These are phyloP conservation scores for Peromyscus maniculatus DNA, from an alignment of 2,113 vertebrate species.

Conservation along the genomic window DNA sequence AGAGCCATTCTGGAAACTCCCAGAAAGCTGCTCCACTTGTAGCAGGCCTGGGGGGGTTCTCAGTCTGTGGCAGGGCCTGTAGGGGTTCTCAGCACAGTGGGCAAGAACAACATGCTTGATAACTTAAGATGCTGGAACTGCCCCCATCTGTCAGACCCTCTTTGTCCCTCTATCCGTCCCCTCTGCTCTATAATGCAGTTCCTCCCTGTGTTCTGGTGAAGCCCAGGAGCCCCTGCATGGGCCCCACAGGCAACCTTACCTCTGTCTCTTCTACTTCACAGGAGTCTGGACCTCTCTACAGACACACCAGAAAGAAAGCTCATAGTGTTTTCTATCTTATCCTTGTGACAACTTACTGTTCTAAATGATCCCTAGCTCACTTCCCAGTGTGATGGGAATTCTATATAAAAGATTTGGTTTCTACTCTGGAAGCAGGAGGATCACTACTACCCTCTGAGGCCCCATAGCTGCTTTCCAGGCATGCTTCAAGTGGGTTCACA, in stretches of 20 bases:
- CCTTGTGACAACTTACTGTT: neutral
- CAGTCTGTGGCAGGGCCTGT: neutral
- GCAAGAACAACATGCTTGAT: neutral
- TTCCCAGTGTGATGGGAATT: neutral
- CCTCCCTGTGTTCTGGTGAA: rapidly evolving
- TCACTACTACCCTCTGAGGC: too few relatives aligned
- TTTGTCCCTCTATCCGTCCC: neutral
- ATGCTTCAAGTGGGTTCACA: rapidly evolving
- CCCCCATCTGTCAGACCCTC: neutral
- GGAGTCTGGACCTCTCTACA: neutral
- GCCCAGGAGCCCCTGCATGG: rapidly evolving
- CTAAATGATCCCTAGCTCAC: neutral
- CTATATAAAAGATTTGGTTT: neutral
- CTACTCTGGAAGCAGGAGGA: neutral
- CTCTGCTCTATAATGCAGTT: rapidly evolving
- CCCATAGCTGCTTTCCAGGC: neutral
- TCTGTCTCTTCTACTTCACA: neutral
- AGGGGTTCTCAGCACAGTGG: neutral
- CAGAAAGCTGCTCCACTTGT: too few relatives aligned
- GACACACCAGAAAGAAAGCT: neutral
- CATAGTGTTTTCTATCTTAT: neutral
- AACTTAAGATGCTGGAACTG: rapidly evolving
- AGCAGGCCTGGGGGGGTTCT: neutral
- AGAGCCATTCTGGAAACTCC: neutral
- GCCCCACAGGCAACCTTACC: neutral